Evolutionary conservation across 2,888 invertebrate species (phyloP), one percentile per base, ranked within the genome.

Genomic region (Troides oblongomaculatus): DNA sequence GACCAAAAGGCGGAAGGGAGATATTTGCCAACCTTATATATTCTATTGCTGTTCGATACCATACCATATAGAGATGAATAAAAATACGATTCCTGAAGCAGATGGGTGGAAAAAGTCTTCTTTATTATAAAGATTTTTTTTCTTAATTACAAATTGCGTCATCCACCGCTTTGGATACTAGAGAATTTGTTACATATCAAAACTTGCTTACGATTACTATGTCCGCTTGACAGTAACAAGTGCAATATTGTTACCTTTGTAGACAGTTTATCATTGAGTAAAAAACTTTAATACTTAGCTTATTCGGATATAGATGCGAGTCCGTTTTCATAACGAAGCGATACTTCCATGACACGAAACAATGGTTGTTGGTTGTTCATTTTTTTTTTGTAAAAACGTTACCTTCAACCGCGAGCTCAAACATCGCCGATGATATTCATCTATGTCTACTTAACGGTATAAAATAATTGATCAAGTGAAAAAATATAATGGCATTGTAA

Each of bases 401-500:
- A 66, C 73, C 70, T 67, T 71, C 64, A 70, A 73, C 74, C 71
- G 68, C 71, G 73, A 75, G 56, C 59, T 66, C 23, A 66, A 66
- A 64, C 30, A 65, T 21, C 39, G 36, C 8, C 39, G 2, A 74
- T 75, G 78, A 79, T 80, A 79, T 78, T 78, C 78, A 82, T 80
- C 81, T 84, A 82, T 81, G 77, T 81, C 80, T 82, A 81, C 78
- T 86, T 90, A 92, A 90, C 91, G 90, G 92, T 88, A 86, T 82
- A 80, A 79, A 77, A 87, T 89, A 90, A 88, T 87, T 86, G 79
- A 81, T 83, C 80, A 79, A 80, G 79, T 86, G 83, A 89, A 88
- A 88, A 89, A 88, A 80, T 81, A 78, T 84, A 85, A 89, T 90
- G 84, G 87, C 83, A 89, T 91, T 91, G 91, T 91, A 92, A 87